Conservation (phyloP, 2,113 vertebrate genomes). For the Polypterus bichir region DNA sequence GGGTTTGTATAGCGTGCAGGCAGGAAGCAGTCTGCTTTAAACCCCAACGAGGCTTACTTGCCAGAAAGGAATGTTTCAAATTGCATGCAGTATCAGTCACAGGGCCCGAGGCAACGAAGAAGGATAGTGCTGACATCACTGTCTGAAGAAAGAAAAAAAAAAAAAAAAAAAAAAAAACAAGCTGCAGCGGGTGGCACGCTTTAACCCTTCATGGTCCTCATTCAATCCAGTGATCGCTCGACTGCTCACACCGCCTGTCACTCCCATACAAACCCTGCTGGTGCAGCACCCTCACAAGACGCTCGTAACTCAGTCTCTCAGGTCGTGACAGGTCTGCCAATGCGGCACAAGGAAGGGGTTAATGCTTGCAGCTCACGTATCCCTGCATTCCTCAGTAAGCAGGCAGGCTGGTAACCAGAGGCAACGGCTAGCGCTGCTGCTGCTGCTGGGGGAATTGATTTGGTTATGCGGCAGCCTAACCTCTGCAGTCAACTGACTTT, state of each 20-base stretch:
- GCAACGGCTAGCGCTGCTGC: constrained; percentile 53
- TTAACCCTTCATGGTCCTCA: too few relatives aligned
- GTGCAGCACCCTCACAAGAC: too few relatives aligned
- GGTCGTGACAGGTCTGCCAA: too few relatives aligned
- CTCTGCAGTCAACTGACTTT: constrained; percentile 45
- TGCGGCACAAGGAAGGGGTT: constrained; percentile 39
- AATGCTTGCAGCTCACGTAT: constrained; percentile 41
- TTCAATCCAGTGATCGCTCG: too few relatives aligned
- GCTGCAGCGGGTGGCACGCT: too few relatives aligned
- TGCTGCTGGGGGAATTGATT: neutral
- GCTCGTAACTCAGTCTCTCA: too few relatives aligned
- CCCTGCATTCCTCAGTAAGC: constrained; percentile 65
- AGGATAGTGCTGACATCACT: constrained; percentile 65
- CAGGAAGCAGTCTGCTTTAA: constrained; percentile 46
- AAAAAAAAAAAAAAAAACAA: too few relatives aligned
- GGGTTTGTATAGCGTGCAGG: constrained; percentile 25
- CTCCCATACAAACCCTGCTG: too few relatives aligned
- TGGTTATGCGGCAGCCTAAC: constrained; percentile 28
- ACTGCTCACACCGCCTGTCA: too few relatives aligned
- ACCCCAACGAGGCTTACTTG: constrained; percentile 40
- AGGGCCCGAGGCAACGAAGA: constrained; percentile 39
- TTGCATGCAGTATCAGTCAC: constrained; percentile 53
- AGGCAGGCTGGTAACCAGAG: constrained; percentile 54
- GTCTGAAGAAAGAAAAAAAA: constrained; percentile 23
- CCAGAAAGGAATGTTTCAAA: constrained; percentile 55